Conservation (phyloP, 2,797 vertebrate genomes). For the Antennarius maculatus region DNA sequence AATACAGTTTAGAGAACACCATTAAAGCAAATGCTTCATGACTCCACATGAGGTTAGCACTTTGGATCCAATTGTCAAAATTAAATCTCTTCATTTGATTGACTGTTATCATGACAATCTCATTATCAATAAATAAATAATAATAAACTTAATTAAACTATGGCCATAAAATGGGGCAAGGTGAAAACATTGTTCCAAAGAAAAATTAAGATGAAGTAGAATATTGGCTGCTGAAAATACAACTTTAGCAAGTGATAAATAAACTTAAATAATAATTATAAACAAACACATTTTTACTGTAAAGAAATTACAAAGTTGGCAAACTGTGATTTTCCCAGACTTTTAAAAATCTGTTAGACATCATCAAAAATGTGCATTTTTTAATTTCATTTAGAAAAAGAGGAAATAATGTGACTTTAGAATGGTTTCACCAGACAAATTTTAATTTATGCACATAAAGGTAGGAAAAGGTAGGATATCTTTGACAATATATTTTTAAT, state of each 20-base stretch:
- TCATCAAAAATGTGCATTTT: not conserved
- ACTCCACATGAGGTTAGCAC: constrained; percentile 45
- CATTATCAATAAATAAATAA: constrained; percentile 14
- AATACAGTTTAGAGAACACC: constrained; percentile 33
- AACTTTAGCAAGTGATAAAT: not conserved
- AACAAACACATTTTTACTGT: not conserved
- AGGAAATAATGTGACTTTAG: too few species aligned
- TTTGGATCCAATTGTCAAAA: constrained; percentile 41
- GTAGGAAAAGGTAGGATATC: not conserved
- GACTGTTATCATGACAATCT: not conserved
- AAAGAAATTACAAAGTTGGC: not conserved
- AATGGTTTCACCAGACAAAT: not conserved
- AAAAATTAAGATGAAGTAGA: not conserved
- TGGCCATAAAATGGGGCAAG: not conserved
- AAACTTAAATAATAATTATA: not conserved
- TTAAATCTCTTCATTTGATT: constrained; percentile 2
- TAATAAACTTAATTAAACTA: constrained; percentile 17
- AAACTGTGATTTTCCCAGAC: too few species aligned
- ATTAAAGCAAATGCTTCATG: constrained; percentile 61
- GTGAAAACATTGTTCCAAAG: constrained; percentile 8
- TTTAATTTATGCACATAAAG: not conserved
- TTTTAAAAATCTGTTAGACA: too few species aligned
- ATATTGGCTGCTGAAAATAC: not conserved
- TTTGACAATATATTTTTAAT: not conserved
- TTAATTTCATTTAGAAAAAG: not conserved